A percentile compares a stretch with the other conserved stretches of the same genome.
phyloP scores from a whole-genome alignment of 2,888 invertebrate species.

The Marronus borbonicus region DNA sequence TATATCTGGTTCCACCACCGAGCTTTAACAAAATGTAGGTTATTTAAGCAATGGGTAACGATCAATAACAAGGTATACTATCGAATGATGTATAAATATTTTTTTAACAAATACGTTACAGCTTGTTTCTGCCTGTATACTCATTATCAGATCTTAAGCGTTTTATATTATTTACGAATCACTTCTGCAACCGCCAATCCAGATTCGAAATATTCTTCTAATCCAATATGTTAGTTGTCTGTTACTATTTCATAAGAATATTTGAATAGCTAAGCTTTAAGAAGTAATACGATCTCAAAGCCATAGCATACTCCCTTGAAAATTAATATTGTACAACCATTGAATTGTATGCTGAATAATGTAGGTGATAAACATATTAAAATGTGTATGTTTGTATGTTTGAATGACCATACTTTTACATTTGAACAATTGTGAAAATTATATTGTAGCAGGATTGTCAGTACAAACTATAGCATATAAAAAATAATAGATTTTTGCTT shows the following conservation, averaged over 20 bases:
- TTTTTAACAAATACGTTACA: conserved; percentile 19
- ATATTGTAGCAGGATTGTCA: too few species aligned
- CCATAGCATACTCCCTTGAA: too few species aligned
- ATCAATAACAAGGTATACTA: conserved; percentile 1
- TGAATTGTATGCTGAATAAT: too few species aligned
- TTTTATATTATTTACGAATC: conserved; percentile 14
- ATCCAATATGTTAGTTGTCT: too few species aligned
- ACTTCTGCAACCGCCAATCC: conserved; percentile 19
- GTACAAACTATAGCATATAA: too few species aligned
- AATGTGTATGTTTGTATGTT: too few species aligned
- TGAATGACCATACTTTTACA: too few species aligned
- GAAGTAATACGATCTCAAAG: too few species aligned
- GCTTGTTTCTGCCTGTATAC: conserved; percentile 29
- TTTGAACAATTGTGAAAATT: too few species aligned
- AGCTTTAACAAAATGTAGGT: conserved; percentile 30
- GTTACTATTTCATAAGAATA: background rate
- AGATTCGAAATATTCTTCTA: background rate
- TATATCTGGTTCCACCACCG: conserved; percentile 30
- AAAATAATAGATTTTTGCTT: too few species aligned
- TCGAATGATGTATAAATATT: background rate
- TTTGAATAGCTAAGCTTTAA: background rate
- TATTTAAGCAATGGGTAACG: conserved; percentile 20
- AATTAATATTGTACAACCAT: too few species aligned
- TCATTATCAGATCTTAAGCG: conserved; percentile 28
- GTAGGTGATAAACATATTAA: too few species aligned